These are phyloP conservation scores for Caenorhabditis zanzibari DNA, from an alignment of 2,888 invertebrate species.

Conservation along the genomic window DNA sequence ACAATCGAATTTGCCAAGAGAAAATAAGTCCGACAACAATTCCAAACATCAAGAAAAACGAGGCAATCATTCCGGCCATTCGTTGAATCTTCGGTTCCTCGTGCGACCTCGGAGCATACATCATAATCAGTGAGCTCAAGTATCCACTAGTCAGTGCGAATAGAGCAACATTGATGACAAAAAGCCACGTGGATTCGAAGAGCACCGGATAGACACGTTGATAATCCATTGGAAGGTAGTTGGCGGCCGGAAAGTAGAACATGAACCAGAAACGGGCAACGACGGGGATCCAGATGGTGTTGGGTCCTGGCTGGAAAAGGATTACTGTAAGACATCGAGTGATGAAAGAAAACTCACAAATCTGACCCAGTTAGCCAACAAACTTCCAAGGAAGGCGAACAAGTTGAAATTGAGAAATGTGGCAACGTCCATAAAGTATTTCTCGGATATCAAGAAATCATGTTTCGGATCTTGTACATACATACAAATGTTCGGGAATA, in stretches of 20 bases:
- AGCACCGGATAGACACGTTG: slow-evolving; percentile 86
- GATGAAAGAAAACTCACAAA: slow-evolving; percentile 40
- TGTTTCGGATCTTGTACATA: slow-evolving; percentile 57
- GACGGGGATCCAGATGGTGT: slow-evolving; percentile 89
- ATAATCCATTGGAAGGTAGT: slow-evolving; percentile 88
- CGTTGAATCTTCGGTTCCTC: slow-evolving; percentile 47
- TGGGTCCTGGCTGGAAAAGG: slow-evolving; percentile 88
- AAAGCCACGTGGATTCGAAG: slow-evolving; percentile 87
- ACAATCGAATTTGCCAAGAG: slow-evolving; percentile 55
- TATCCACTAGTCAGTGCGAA: slow-evolving; percentile 95
- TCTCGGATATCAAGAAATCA: slow-evolving; percentile 61
- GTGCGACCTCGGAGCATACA: slow-evolving; percentile 89
- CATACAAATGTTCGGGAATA: slow-evolving; percentile 91
- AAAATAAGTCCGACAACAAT: slow-evolving; percentile 53
- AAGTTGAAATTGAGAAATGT: slow-evolving; percentile 96
- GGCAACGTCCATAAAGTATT: slow-evolving; percentile 85
- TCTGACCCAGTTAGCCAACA: slow-evolving; percentile 87
- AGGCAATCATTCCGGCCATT: slow-evolving; percentile 62
- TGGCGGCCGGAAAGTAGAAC: slow-evolving; percentile 93
- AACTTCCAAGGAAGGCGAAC: slow-evolving; percentile 94
- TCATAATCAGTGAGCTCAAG: slow-evolving; percentile 93
- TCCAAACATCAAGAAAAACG: slow-evolving; percentile 57
- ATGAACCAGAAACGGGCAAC: slow-evolving; percentile 89
- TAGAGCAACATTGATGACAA: slow-evolving; percentile 85
- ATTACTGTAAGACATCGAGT: not conserved